phyloP scores from a whole-genome alignment of 2,888 invertebrate species.

The Lithophane leautieri region DNA sequence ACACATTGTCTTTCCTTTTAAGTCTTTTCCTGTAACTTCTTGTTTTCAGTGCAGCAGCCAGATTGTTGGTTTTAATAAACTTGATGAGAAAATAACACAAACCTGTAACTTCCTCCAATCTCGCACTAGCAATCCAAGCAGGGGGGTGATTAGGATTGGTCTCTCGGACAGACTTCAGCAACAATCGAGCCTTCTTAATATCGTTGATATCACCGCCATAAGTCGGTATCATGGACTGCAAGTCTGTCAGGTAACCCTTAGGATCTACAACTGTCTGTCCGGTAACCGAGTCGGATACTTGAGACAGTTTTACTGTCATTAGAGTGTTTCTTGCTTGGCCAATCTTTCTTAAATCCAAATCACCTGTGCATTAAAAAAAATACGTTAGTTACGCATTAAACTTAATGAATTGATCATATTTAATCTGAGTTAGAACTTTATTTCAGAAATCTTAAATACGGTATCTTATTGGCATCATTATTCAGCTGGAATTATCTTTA shows the following conservation, averaged over 20 bases:
- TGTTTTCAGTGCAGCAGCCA: too few relatives aligned
- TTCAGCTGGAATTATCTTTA: not conserved
- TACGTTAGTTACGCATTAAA: not conserved
- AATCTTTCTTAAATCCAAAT: slow-evolving; percentile 99
- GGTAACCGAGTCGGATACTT: slow-evolving; percentile 99
- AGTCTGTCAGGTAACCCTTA: slow-evolving; percentile 99
- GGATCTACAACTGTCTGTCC: slow-evolving; percentile 99
- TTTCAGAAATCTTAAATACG: too few relatives aligned
- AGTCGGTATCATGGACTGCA: slow-evolving; percentile 99
- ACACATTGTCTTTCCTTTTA: too few relatives aligned
- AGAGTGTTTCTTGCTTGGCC: slow-evolving; percentile 99
- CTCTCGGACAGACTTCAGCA: slow-evolving; percentile 98
- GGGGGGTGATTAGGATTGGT: slow-evolving; percentile 99
- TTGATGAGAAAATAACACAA: slow-evolving; percentile 82
- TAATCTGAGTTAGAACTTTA: not conserved
- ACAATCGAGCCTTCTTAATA: slow-evolving; percentile 98
- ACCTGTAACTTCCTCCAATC: slow-evolving; percentile 99
- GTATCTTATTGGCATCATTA: not conserved
- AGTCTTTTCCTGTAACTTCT: too few relatives aligned
- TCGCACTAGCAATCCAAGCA: slow-evolving; percentile 99
- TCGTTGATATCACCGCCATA: slow-evolving; percentile 99
- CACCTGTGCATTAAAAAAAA: slow-evolving; percentile 85
- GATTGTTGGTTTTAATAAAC: too few relatives aligned
- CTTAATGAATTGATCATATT: not conserved
- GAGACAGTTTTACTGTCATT: slow-evolving; percentile 99